Percentiles rank a stretch among this genome's conserved stretches.
phyloP scores from a whole-genome alignment of 30 jellyfish, hydroid and myxozoan species.

The Catostylus mosaicus region DNA sequence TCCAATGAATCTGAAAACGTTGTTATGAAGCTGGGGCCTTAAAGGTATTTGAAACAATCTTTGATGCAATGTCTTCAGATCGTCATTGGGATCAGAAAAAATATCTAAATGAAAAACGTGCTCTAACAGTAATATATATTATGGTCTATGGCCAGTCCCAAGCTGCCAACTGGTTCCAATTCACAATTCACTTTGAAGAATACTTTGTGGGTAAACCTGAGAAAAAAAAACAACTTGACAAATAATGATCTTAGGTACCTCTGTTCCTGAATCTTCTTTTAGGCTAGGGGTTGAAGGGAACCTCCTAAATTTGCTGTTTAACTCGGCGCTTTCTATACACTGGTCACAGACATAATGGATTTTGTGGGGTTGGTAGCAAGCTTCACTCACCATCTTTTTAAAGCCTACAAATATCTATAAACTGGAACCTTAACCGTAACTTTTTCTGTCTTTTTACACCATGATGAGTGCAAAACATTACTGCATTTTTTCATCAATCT shows the following conservation, averaged over 20 bases:
- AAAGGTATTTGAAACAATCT: slow-evolving; percentile 12
- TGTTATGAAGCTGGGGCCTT: background rate
- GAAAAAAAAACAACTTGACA: background rate
- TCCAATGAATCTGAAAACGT: background rate
- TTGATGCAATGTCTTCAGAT: slow-evolving; percentile 6
- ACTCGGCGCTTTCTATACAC: too few species aligned
- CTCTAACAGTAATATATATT: slow-evolving; percentile 16
- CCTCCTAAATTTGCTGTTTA: background rate
- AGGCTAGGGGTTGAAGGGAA: background rate
- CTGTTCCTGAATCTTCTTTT: too few species aligned
- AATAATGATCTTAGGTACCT: background rate
- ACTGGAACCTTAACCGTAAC: too few species aligned
- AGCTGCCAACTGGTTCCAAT: slow-evolving; percentile 38
- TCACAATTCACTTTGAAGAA: background rate
- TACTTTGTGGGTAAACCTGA: too few species aligned
- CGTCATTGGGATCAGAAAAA: slow-evolving; percentile 25
- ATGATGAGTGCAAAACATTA: too few species aligned
- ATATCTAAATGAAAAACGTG: slow-evolving; percentile 14
- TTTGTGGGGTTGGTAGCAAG: background rate
- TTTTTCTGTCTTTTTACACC: too few species aligned
- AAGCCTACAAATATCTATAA: too few species aligned
- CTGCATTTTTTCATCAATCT: too few species aligned
- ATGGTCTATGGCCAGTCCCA: slow-evolving; percentile 43
- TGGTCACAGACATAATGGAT: background rate
- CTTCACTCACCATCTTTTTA: too few species aligned